phyloP scores from a whole-genome alignment of 2,888 invertebrate species.

The Calameuta filiformis region DNA sequence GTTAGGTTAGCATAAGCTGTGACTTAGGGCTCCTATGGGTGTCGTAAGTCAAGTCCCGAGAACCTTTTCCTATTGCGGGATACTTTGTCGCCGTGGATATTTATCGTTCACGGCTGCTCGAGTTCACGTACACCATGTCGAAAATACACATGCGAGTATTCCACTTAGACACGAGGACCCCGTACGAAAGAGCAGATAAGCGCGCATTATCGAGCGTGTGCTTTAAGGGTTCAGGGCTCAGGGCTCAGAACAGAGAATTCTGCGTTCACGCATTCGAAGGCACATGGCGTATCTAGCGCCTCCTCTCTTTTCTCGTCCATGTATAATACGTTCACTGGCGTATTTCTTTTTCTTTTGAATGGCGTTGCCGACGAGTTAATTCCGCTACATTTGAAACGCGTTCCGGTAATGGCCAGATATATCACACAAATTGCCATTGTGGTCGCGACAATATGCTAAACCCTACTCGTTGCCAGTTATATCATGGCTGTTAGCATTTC shows the following conservation, averaged over 20 bases:
- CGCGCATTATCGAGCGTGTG: slow-evolving; percentile 33
- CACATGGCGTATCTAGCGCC: background rate
- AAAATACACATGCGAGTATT: background rate
- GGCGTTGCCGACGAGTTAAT: slow-evolving; percentile 49
- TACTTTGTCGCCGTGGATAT: slow-evolving; percentile 63
- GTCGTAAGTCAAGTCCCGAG: slow-evolving; percentile 54
- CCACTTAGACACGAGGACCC: background rate
- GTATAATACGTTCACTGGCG: slow-evolving; percentile 8
- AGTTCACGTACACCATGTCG: slow-evolving; percentile 13
- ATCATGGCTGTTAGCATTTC: slow-evolving; percentile 55
- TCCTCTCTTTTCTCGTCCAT: background rate
- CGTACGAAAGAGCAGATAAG: slow-evolving; percentile 4
- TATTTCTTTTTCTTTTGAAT: slow-evolving; percentile 7
- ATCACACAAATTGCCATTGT: slow-evolving; percentile 65
- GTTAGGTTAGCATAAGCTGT: slow-evolving; percentile 60
- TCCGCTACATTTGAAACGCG: slow-evolving; percentile 63
- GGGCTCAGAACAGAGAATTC: background rate
- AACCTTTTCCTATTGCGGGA: slow-evolving; percentile 56
- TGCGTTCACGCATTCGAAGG: background rate
- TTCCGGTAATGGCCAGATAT: slow-evolving; percentile 53
- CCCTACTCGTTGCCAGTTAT: slow-evolving; percentile 23
- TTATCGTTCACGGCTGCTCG: slow-evolving; percentile 50
- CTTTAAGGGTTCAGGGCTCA: background rate
- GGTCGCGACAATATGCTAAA: slow-evolving; percentile 63
- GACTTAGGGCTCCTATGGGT: slow-evolving; percentile 65